These are phyloP conservation scores for Pagrus major DNA, from an alignment of 2,113 vertebrate species.

Conservation along the genomic window DNA sequence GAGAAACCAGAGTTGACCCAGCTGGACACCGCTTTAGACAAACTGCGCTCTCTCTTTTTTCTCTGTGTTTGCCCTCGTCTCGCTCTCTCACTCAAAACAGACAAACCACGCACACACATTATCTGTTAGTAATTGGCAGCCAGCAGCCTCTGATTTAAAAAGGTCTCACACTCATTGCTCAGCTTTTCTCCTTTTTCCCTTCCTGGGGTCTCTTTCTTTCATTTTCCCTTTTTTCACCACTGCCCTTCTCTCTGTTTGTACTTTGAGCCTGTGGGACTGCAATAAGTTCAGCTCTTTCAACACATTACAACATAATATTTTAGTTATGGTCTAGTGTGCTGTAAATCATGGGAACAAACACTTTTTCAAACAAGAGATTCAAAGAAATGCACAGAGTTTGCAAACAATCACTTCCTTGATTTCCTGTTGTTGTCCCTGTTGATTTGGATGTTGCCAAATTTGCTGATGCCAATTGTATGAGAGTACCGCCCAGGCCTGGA, in stretches of 20 bases:
- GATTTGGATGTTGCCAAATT: slow-evolving; percentile 44
- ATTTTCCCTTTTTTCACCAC: background rate
- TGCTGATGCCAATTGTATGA: slow-evolving; percentile 45
- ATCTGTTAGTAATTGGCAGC: slow-evolving; percentile 42
- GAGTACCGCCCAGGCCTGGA: slow-evolving; percentile 13
- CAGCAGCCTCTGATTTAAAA: slow-evolving; percentile 27
- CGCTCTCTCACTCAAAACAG: background rate
- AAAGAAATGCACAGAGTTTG: slow-evolving; percentile 9
- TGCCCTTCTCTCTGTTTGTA: slow-evolving; percentile 32
- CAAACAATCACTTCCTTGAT: slow-evolving; percentile 45
- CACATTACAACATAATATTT: slow-evolving; percentile 33
- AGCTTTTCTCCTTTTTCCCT: slow-evolving; percentile 27
- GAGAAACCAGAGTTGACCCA: slow-evolving; percentile 40
- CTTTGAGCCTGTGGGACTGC: slow-evolving; percentile 27
- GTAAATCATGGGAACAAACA: slow-evolving; percentile 31
- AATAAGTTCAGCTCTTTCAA: slow-evolving; percentile 36
- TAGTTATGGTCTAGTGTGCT: slow-evolving; percentile 18
- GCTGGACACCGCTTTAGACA: slow-evolving; percentile 23
- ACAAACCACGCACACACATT: slow-evolving; percentile 18
- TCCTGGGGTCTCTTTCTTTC: background rate
- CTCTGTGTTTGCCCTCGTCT: slow-evolving; percentile 27
- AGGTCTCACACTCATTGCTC: slow-evolving; percentile 22
- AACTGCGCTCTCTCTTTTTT: slow-evolving; percentile 19
- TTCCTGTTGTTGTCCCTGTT: slow-evolving; percentile 31
- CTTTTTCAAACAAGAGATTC: slow-evolving; percentile 25